A percentile compares a stretch with the other conserved stretches of the same genome.
Evolutionary conservation across 2,888 invertebrate genomes (phyloP).

Genomic region (Noctua fimbriata): DNA sequence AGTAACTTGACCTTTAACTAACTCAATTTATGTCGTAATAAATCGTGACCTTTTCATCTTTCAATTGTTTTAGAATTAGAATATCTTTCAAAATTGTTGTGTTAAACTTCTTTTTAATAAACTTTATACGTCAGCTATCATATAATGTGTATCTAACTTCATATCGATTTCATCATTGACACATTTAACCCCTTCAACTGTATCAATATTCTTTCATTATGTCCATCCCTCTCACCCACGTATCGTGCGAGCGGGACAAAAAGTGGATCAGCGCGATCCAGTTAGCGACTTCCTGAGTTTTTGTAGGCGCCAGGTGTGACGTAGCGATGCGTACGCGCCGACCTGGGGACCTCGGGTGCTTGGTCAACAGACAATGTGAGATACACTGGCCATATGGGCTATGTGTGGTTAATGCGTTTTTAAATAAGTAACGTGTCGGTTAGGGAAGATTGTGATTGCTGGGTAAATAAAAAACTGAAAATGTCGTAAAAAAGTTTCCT

Average conservation of each 20-base stretch:
- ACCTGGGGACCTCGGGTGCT: neutral
- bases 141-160: constrained; percentile 20
- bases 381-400: constrained; percentile 25
- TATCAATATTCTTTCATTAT: constrained; percentile 30
- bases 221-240: constrained; percentile 25
- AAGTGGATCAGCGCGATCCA: constrained; percentile 62
- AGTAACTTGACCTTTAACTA: constrained; percentile 1
- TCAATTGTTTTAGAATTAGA: neutral
- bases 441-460: neutral
- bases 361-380: constrained; percentile 39
- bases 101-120: neutral
- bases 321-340: constrained; percentile 53
- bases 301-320: constrained; percentile 68
- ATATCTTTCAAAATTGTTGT: neutral
- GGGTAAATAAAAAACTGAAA: constrained; percentile 5
- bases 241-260: constrained; percentile 50
- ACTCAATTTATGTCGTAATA: neutral
- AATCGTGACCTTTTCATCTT: neutral
- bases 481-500: constrained; percentile 1
- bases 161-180: constrained; percentile 43
- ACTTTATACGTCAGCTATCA: neutral
- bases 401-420: constrained; percentile 57
- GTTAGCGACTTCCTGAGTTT: constrained; percentile 68
- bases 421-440: constrained; percentile 28
- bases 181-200: constrained; percentile 24